Evolutionary conservation across 2,797 vertebrate genomes (phyloP).

Genomic region (Scyliorhinus canicula): DNA sequence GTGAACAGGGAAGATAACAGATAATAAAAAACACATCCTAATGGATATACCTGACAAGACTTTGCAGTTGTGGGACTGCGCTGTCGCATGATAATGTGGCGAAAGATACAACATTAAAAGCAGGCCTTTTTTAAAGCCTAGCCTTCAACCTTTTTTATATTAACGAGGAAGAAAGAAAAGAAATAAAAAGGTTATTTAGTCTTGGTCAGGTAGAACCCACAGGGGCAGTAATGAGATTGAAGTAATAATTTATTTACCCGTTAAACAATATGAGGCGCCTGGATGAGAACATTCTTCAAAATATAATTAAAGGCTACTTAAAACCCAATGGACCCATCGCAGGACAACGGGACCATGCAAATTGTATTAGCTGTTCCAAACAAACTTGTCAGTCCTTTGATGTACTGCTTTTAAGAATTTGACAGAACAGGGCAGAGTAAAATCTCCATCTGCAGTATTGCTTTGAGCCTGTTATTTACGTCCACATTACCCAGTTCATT

Average conservation of each 20-base stretch:
- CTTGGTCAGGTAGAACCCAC: not conserved
- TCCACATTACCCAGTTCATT: slow-evolving; percentile 15
- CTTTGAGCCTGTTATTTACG: not conserved
- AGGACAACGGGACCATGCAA: not conserved
- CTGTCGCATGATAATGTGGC: not conserved
- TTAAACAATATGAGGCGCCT: slow-evolving; percentile 19
- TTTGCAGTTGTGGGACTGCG: not conserved
- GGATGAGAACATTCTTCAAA: slow-evolving; percentile 32
- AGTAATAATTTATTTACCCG: slow-evolving; percentile 31
- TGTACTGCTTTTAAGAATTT: slow-evolving; percentile 29
- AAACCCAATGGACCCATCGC: slow-evolving; percentile 12
- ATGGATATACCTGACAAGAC: not conserved
- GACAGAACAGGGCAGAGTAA: slow-evolving; percentile 3
- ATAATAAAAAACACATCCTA: not conserved
- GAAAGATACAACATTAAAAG: not conserved
- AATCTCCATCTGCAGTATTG: not conserved
- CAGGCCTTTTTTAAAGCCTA: not conserved
- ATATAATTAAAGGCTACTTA: slow-evolving; percentile 35
- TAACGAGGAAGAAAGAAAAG: slow-evolving; percentile 1
- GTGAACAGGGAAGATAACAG: not conserved
- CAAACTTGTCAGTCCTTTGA: not conserved
- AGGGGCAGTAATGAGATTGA: slow-evolving; percentile 29
- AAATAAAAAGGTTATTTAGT: slow-evolving; percentile 26
- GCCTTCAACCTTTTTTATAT: slow-evolving; percentile 31
- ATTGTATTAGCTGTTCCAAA: not conserved